These are phyloP conservation scores for Eupithecia tripunctaria DNA, from an alignment of 2,888 invertebrate species.

Conservation along the genomic window DNA sequence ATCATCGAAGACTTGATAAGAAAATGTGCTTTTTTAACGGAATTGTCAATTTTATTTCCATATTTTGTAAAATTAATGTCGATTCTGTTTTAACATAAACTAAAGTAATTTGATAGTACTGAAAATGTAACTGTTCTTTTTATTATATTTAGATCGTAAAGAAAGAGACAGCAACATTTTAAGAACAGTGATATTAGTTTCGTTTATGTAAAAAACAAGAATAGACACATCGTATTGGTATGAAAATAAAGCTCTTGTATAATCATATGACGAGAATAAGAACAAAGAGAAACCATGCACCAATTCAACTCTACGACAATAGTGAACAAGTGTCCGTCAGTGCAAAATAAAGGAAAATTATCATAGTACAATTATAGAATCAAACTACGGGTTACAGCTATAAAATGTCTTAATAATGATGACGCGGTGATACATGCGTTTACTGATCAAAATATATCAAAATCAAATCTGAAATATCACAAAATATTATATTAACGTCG, in stretches of 20 bases:
- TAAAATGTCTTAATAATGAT: conserved; percentile 80
- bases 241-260: not conserved
- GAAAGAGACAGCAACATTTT: not conserved
- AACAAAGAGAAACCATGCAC: conserved; percentile 7
- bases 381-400: conserved; percentile 75
- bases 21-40: not conserved
- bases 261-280: conserved; percentile 29
- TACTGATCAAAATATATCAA: conserved; percentile 13
- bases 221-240: not conserved
- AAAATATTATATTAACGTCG: conserved; percentile 7
- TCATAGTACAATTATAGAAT: conserved; percentile 49
- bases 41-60: not conserved
- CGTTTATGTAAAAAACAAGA: not conserved
- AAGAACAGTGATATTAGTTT: not conserved
- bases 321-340: conserved; percentile 44
- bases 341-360: conserved; percentile 76
- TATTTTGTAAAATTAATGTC: not conserved
- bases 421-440: conserved; percentile 69
- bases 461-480: conserved; percentile 1
- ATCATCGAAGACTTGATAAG: not conserved
- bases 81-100: not conserved
- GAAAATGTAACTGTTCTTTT: not conserved
- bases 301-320: conserved; percentile 7
- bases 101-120: not conserved
- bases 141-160: not conserved